Evolutionary conservation across 2,797 vertebrate species (phyloP).

Genomic region (Alfaro cultratus): DNA sequence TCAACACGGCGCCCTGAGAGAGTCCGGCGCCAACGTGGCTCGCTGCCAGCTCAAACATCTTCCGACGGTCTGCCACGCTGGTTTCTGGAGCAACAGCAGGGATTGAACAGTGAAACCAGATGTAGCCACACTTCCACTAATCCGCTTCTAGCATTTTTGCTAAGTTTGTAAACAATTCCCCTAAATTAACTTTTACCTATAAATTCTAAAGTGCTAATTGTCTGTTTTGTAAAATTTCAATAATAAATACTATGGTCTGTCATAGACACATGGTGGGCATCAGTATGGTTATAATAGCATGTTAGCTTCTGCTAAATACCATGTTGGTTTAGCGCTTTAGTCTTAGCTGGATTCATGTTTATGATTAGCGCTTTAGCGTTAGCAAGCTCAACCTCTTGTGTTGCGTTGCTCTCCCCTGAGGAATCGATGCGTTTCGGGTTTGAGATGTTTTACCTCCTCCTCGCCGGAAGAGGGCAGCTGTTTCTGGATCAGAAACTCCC

Average conservation of each 20-base stretch:
- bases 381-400: too few species aligned
- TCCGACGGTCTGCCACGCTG: conserved; percentile 88
- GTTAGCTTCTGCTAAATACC: too few species aligned
- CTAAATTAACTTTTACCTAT: too few species aligned
- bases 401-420: too few species aligned
- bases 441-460: conserved; percentile 60
- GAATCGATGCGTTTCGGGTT: neutral
- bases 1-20: conserved; percentile 71
- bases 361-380: too few species aligned
- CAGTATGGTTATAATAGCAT: neutral
- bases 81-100: conserved; percentile 72
- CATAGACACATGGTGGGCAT: too few species aligned
- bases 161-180: too few species aligned
- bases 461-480: conserved; percentile 58
- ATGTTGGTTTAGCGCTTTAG: too few species aligned
- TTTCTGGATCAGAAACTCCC: conserved; percentile 83
- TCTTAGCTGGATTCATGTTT: too few species aligned
- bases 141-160: too few species aligned
- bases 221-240: neutral
- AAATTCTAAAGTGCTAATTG: too few species aligned
- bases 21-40: conserved; percentile 42
- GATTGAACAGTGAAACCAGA: neutral
- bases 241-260: neutral
- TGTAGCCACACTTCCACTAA: too few species aligned
- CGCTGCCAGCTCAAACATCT: conserved; percentile 87